A percentile compares a stretch with the other conserved stretches of the same genome.
These are phyloP conservation scores for Pseudoatta argentina DNA, from an alignment of 1,140 invertebrate species.

Conservation along the genomic window DNA sequence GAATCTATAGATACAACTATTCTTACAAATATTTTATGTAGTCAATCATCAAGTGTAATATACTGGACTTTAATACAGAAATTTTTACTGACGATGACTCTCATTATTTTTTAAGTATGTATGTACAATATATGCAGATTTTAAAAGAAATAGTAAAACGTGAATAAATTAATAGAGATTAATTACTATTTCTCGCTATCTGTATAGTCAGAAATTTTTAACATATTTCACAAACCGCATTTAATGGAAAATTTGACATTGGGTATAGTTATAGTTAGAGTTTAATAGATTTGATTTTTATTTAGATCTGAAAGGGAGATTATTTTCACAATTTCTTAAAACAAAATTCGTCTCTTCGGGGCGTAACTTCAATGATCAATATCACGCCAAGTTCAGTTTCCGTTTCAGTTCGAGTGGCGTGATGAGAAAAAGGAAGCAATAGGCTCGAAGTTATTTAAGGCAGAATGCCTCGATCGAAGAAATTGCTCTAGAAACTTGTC, in stretches of 20 bases:
- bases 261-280: no score
- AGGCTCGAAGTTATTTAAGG: conserved; percentile 63
- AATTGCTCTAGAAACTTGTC: conserved; percentile 59
- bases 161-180: neutral
- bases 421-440: conserved; percentile 62
- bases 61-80: neutral
- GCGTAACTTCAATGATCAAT: conserved; percentile 60
- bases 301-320: neutral
- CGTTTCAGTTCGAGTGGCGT: conserved; percentile 30
- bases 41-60: neutral
- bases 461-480: conserved; percentile 49
- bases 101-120: no score
- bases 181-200: neutral
- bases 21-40: neutral
- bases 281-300: neutral
- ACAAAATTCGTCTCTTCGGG: neutral
- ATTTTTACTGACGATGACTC: no score
- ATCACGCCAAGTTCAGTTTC: conserved; percentile 41
- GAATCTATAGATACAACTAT: neutral
- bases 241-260: neutral
- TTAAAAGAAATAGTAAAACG: neutral
- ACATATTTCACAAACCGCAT: neutral
- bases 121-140: neutral
- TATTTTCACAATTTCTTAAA: conserved; percentile 4
- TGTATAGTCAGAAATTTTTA: neutral